phyloP scores from a whole-genome alignment of 2,113 vertebrate species.

The Rhineura floridana region DNA sequence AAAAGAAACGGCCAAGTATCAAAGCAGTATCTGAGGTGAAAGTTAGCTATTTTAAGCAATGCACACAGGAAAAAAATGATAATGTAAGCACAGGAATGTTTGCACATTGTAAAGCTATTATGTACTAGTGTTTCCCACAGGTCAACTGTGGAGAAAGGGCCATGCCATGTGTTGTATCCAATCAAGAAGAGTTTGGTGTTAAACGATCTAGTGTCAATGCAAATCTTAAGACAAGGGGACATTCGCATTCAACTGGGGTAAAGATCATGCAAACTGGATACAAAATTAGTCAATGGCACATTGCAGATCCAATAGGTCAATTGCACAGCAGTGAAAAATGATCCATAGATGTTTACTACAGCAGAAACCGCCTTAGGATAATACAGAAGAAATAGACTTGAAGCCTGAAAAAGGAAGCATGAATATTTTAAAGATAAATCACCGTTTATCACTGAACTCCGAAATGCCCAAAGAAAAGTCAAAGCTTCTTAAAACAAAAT shows the following conservation, averaged over 20 bases:
- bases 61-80: not conserved
- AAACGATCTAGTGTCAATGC: not conserved
- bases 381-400: slow-evolving; percentile 9
- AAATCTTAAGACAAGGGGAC: not conserved
- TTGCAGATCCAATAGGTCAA: not conserved
- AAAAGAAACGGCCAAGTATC: not conserved
- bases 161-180: not conserved
- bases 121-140: not conserved
- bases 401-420: not conserved
- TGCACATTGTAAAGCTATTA: not conserved
- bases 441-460: not conserved
- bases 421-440: not conserved
- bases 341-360: not conserved
- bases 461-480: not conserved
- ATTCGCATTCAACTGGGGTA: not conserved
- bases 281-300: not conserved
- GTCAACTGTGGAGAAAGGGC: not conserved
- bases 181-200: not conserved
- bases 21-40: not conserved
- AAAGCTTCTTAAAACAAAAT: not conserved
- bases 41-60: not conserved
- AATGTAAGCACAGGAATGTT: not conserved
- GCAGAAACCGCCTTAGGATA: not conserved
- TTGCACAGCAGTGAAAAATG: not conserved
- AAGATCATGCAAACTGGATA: not conserved